Base-by-base conservation (phyloP, 2,888 invertebrate species). In the Eupithecia pulchellata region DNA sequence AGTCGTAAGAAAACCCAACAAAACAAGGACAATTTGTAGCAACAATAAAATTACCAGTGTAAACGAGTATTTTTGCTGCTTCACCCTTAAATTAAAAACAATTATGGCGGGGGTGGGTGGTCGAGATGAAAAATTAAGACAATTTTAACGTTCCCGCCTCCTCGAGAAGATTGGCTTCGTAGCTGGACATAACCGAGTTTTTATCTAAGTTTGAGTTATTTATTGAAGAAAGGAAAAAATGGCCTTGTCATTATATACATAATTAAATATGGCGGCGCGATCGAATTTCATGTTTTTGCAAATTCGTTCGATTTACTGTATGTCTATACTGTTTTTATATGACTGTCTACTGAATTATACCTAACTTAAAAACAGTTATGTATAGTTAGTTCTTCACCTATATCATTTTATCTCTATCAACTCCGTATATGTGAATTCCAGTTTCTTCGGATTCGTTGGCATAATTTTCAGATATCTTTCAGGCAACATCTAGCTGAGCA, bases 81-180 rank as follows among this genome's bases (percentile, higher is more conserved):
- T 84, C 89, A 83, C 83, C 84, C 86, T 88, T 89, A 92, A 93
- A 92, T 93, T 93, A 93, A 93, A 92, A 93, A 93, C 93, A 93
- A 93, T 93, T 93, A 93, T 89, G 89, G 86, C 83, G 79, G 85
- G 82, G 82, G 79, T 57, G 61, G 74, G 69, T 65, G 69, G 81
- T 74, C 84, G 90, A 91, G 86, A 93, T 93, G 93, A 93, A 93
- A 93, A 93, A 93, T 93, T 93, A 93, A 92, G 89, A 93, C 93
- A 92, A 93, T 93, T 92, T 92, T 82, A 86, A 87, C 89, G 82
- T 79, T 81, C 87, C 84, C 80, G 78, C 82, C 78, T 83, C 77
- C 80, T 82, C 82, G 61, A 39, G 73, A 58, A 78, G 75, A 77
- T 77, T 77, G 78, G 66, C 63, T 75, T 69, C 69, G 63, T 73